Evolutionary conservation across 2,888 invertebrate genomes (phyloP).

Genomic region (Pomacea canaliculata): DNA sequence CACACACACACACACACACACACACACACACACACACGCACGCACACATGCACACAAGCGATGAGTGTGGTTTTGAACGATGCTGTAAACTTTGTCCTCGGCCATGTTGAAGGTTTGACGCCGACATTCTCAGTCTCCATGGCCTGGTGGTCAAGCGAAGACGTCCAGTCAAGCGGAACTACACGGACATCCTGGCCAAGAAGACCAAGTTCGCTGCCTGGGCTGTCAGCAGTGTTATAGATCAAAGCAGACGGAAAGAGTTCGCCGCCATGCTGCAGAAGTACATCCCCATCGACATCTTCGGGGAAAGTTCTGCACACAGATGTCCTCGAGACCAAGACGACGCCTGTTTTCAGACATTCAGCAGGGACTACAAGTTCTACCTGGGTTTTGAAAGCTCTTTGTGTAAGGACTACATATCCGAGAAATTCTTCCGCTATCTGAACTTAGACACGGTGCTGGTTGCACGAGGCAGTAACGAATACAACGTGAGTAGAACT

Average conservation of each 20-base stretch:
- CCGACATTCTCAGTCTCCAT: background rate
- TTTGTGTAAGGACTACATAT: constrained; percentile 4
- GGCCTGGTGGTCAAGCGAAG: background rate
- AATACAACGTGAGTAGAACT: background rate
- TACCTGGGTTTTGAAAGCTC: constrained; percentile 9
- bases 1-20: background rate
- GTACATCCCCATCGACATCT: constrained; percentile 19
- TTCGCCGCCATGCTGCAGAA: constrained; percentile 19
- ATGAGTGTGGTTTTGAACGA: background rate
- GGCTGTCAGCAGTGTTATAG: constrained; percentile 17
- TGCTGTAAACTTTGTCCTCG: background rate
- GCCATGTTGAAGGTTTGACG: background rate
- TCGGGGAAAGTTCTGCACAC: background rate
- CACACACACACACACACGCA: background rate
- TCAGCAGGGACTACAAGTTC: constrained; percentile 5
- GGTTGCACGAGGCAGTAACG: background rate
- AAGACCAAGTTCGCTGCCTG: constrained; percentile 21
- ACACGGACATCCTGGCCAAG: constrained; percentile 13
- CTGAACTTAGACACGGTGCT: background rate
- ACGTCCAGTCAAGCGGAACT: background rate
- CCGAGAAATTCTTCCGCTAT: constrained; percentile 11
- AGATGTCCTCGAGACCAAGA: background rate
- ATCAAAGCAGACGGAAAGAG: constrained; percentile 12
- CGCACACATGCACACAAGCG: too few species aligned
- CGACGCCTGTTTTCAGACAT: background rate